phyloP scores from a whole-genome alignment of 2,113 vertebrate genomes.

The Turdus rufiventris region DNA sequence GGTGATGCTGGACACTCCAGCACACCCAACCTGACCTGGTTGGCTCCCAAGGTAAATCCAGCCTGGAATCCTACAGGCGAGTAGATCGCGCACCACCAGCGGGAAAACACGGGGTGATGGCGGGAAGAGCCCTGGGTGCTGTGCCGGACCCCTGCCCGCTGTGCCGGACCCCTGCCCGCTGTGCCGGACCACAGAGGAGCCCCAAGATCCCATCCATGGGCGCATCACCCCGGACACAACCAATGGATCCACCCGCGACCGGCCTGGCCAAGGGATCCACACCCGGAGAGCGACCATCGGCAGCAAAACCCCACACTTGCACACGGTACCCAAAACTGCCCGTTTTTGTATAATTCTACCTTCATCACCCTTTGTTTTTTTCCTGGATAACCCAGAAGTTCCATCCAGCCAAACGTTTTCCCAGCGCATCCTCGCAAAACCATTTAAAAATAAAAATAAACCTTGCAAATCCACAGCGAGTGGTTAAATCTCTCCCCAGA shows the following conservation, averaged over 20 bases:
- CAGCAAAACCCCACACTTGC: not conserved
- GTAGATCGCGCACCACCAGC: rapidly evolving
- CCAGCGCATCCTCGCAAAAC: not conserved
- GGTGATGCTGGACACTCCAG: not conserved
- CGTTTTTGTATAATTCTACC: rapidly evolving
- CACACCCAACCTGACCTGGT: rapidly evolving
- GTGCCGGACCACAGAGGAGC: not conserved
- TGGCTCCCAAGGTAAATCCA: not conserved
- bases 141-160: not conserved
- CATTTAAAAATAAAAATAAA: not conserved
- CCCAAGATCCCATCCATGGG: not conserved
- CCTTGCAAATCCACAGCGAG: not conserved
- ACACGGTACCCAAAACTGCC: not conserved
- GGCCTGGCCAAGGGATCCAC: not conserved
- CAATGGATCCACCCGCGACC: not conserved
- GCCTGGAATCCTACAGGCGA: rapidly evolving
- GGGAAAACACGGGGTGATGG: rapidly evolving
- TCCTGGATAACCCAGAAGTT: not conserved
- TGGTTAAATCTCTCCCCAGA: not conserved
- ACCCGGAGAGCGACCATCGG: not conserved
- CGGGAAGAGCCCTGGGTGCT: not conserved
- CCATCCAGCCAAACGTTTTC: not conserved
- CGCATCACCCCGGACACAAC: rapidly evolving
- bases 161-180: not conserved
- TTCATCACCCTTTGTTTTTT: not conserved